Percentiles rank a stretch among this genome's conserved stretches.
phyloP scores from a whole-genome alignment of 2,888 invertebrate species.

The Nephrotoma guestfalica region DNA sequence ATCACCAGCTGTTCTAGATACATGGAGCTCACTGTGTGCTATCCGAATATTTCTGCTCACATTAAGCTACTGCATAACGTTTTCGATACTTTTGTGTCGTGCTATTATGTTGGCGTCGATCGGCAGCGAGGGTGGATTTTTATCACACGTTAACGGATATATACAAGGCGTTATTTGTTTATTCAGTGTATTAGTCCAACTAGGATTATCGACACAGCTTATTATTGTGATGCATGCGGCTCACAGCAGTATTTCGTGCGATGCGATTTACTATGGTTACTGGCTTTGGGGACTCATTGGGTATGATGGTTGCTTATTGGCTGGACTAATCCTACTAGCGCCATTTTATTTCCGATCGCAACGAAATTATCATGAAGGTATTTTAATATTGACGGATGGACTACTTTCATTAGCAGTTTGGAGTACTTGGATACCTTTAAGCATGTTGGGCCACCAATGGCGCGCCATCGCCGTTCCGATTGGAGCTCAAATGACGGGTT shows the following conservation, averaged over 20 bases:
- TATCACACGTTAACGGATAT: slow-evolving; percentile 54
- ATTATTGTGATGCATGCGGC: slow-evolving; percentile 32
- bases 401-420: slow-evolving; percentile 40
- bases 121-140: slow-evolving; percentile 47
- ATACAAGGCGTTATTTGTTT: slow-evolving; percentile 48
- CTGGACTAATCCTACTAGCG: slow-evolving; percentile 39
- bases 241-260: slow-evolving; percentile 34
- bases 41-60: slow-evolving; percentile 42
- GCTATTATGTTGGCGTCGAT: slow-evolving; percentile 50
- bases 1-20: slow-evolving; percentile 12
- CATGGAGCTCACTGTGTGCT: slow-evolving; percentile 36
- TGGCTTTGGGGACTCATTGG: slow-evolving; percentile 38
- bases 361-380: slow-evolving; percentile 53
- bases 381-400: slow-evolving; percentile 39
- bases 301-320: slow-evolving; percentile 46
- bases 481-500: slow-evolving; percentile 46
- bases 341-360: slow-evolving; percentile 48
- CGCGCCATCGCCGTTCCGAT: slow-evolving; percentile 43
- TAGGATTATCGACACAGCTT: slow-evolving; percentile 37
- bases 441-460: slow-evolving; percentile 37
- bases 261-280: slow-evolving; percentile 34
- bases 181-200: slow-evolving; percentile 47
- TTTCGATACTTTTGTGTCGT: slow-evolving; percentile 48
- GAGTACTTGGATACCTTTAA: slow-evolving; percentile 43
- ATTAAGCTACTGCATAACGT: slow-evolving; percentile 43